These are phyloP conservation scores for Papilio gigon DNA, from an alignment of 2,888 invertebrate species.

Conservation along the genomic window DNA sequence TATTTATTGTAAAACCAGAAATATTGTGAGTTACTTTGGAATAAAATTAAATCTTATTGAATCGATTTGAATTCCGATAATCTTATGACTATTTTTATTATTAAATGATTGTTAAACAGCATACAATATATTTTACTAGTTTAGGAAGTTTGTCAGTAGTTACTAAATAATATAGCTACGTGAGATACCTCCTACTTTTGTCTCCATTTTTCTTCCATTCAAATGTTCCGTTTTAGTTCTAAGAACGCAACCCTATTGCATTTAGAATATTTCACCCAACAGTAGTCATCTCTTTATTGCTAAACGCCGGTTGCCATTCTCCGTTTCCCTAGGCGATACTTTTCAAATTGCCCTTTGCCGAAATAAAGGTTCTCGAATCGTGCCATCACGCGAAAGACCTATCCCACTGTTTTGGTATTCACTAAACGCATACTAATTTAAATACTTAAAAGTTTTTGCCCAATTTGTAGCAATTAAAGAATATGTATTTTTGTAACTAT, in stretches of 20 bases:
- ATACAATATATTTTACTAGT: too few relatives aligned
- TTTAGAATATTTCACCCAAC: constrained; percentile 52
- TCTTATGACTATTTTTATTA: too few relatives aligned
- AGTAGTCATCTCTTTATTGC: constrained; percentile 64
- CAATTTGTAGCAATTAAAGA: background rate
- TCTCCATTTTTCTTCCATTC: background rate
- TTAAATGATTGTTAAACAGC: too few relatives aligned
- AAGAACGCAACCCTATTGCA: constrained; percentile 43
- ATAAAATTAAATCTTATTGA: too few relatives aligned
- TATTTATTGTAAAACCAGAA: too few relatives aligned
- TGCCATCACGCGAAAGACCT: constrained; percentile 48
- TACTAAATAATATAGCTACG: too few relatives aligned
- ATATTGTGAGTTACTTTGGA: too few relatives aligned
- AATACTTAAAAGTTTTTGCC: constrained; percentile 18
- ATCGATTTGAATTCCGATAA: too few relatives aligned
- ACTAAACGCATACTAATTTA: constrained; percentile 24
- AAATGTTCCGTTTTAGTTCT: constrained; percentile 24
- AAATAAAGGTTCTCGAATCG: constrained; percentile 50
- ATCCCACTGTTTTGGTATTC: constrained; percentile 38
- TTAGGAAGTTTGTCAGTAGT: too few relatives aligned
- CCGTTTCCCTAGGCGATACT: constrained; percentile 63
- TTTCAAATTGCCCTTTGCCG: constrained; percentile 50
- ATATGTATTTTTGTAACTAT: too few relatives aligned
- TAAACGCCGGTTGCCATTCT: constrained; percentile 66
- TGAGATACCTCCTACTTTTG: too few relatives aligned